Evolutionary conservation across 2,113 vertebrate genomes (phyloP), one percentile per base, ranked within the genome.

Genomic region (Orcinus orca): DNA sequence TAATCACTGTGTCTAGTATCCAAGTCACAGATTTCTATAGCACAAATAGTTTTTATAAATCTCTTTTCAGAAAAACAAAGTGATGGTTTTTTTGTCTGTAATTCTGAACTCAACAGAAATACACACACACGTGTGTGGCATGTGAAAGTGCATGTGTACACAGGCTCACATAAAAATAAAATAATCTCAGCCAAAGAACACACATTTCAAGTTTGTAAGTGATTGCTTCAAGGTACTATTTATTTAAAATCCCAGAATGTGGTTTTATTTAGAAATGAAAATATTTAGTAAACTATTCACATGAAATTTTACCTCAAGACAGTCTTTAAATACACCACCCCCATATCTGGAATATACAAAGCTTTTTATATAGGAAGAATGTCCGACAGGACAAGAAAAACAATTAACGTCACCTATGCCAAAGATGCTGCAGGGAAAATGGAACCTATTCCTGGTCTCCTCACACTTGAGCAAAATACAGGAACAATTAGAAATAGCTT

Each of bases 261-360:
- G 23, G 50, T 88, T 31, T 79, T 58, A 86, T 4, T 67, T 55
- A 62, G 63, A 83, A 96, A 36, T 47, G 44, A 47, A 96, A 92
- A 79, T 90, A 93, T 90, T 79, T 84, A 89, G 29, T 87, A 88
- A 53, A 62, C 23, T 81, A 47, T 50, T 80, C 21, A 85, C 1
- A 38, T 76, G 62, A 31, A 96, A 77, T 95, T 97, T 94, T 77
- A 73, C 21, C n/a, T 88, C 38, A 76, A 55, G 38, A 93, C 25
- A 94, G 3, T 26, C 18, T 89, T 90, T 92, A 93, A 95, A 93
- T 88, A 92, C 33, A 58, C 12, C 14, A 93, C 67, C 6, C 47
- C 26, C 38, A 58, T 17, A 58, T 36, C 29, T 67, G 58, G 5
- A 68, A 62, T 18, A 62, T 33, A 36, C 1, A 63, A 41, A 93